Evolutionary conservation across 2,113 vertebrate genomes (phyloP), one percentile per base, ranked within the genome.

Genomic region (Psammodynastes pulverulentus): DNA sequence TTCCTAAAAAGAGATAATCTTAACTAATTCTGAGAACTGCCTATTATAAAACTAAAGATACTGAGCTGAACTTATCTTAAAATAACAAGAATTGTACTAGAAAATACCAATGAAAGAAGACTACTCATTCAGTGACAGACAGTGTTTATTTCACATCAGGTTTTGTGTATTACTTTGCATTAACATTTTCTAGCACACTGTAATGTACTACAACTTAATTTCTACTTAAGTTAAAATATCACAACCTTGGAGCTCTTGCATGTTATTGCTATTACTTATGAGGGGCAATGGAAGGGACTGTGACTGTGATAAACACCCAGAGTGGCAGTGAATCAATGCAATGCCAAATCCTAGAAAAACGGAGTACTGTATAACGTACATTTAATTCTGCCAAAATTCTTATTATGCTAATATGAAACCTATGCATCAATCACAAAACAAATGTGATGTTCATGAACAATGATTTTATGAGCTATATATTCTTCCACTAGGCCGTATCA

Each of bases 371-470:
- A 92, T 17, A 62, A 84, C 91, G 91, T 0, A 9, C 29, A 29
- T 34, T 84, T 29, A 48, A 91, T 3, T 8, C 13, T 89, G 92
- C 91, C 3, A 92, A 94, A 93, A 92, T n/a, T 0, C 29, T 51
- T 23, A 8, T 91, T 85, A 90, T 93, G 90, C 45, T 89, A 52
- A 79, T 87, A 24, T 93, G 23, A 95, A 94, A 89, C 43, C 13
- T 94, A 96, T 24, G 90, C 89, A 95, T 91, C 29, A 58, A 7
- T 52, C 94, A 95, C 29, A 94, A 93, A 29, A 94, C 93, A 93
- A 94, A 85, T 23, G 89, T 79, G 90, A 93, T 89, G 62, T 87
- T 89, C 92, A 62, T 90, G 86, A 93, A 92, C 95, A 92, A 95
- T 0, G 21, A 91, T 95, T 94, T 94, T 95, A 93, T 91, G 72